Conservation (phyloP, 2,113 vertebrate species). For the Mobula birostris region DNA sequence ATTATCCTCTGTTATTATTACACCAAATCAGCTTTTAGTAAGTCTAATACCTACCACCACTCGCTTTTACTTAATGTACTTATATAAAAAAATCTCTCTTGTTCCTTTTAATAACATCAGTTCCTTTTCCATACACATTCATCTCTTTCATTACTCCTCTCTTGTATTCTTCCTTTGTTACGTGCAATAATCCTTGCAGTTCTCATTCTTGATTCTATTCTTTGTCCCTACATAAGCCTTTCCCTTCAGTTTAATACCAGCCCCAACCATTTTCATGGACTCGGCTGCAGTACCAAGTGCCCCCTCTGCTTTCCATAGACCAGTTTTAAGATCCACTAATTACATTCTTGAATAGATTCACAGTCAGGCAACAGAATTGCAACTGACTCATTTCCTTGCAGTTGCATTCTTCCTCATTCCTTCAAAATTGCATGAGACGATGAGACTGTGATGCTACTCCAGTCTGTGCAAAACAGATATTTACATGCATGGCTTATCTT, state of each 20-base stretch:
- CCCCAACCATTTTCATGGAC: neutral
- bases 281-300: neutral
- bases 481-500: too few relatives aligned
- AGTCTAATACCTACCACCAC: neutral
- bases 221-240: neutral
- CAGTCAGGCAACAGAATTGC: neutral
- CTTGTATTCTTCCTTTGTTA: neutral
- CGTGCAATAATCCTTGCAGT: neutral
- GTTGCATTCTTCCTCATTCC: neutral
- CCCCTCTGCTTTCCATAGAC: neutral
- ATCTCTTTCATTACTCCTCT: neutral
- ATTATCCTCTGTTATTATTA: neutral
- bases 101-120: neutral
- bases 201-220: neutral
- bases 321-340: neutral
- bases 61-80: neutral
- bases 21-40: neutral
- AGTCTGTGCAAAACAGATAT: too few relatives aligned
- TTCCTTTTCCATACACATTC: neutral
- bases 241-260: neutral
- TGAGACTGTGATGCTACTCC: too few relatives aligned
- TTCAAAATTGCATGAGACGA: neutral
- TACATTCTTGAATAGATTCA: neutral
- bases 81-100: neutral
- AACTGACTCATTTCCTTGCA: neutral